A percentile compares a stretch with the other conserved stretches of the same genome.
These are phyloP conservation scores for Oscheius sp. DNA, from an alignment of 2,888 invertebrate genomes.

Conservation along the genomic window DNA sequence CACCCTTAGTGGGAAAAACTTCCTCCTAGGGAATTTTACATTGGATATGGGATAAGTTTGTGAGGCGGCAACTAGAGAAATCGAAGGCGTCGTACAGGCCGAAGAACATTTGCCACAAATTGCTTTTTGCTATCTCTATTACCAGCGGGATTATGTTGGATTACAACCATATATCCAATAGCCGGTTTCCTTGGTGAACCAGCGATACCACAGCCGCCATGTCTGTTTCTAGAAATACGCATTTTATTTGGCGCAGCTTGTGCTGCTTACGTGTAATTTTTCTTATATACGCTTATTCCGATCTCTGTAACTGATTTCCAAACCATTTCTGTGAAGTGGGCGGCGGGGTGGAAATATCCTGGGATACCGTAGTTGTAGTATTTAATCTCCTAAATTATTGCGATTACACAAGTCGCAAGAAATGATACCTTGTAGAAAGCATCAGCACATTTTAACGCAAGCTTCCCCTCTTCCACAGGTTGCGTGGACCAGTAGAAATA, in stretches of 20 bases:
- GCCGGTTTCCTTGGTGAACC: constrained; percentile 37
- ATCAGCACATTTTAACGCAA: constrained; percentile 40
- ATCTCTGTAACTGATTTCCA: constrained; percentile 47
- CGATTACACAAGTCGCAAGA: neutral
- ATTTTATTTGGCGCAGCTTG: neutral
- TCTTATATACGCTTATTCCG: constrained; percentile 41
- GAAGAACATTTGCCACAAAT: constrained; percentile 39
- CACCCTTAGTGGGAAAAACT: neutral
- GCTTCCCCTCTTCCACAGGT: constrained; percentile 33
- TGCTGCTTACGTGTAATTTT: constrained; percentile 37
- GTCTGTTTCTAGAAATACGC: constrained; percentile 33
- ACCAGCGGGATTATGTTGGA: constrained; percentile 41
- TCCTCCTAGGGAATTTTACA: neutral
- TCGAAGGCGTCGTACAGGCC: constrained; percentile 30
- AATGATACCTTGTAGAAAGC: constrained; percentile 35
- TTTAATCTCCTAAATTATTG: constrained; percentile 40
- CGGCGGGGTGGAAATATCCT: constrained; percentile 40
- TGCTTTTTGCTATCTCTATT: constrained; percentile 31
- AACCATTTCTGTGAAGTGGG: constrained; percentile 51
- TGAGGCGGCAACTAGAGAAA: constrained; percentile 29
- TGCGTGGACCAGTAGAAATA: constrained; percentile 42
- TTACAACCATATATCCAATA: constrained; percentile 41
- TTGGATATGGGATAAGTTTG: neutral
- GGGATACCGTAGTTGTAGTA: constrained; percentile 45
- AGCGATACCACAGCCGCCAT: constrained; percentile 37